Conservation (phyloP, 2,888 invertebrate genomes). For the Melipona bicolor region DNA sequence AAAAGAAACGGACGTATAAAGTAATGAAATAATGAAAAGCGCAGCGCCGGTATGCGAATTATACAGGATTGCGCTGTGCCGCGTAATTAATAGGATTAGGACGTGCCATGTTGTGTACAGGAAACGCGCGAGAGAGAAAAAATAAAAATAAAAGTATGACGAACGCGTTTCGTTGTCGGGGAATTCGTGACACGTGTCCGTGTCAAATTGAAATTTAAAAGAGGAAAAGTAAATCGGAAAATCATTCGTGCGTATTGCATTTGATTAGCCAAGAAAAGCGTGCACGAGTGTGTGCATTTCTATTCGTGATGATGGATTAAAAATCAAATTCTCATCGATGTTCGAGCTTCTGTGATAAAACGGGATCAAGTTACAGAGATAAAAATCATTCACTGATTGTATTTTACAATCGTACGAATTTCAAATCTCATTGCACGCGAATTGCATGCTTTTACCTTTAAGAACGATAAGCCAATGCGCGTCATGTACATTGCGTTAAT, state of each 20-base stretch:
- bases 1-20: background rate
- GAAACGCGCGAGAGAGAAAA: slow-evolving; percentile 36
- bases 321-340: slow-evolving; percentile 20
- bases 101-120: slow-evolving; percentile 84
- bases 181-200: slow-evolving; percentile 7
- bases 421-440: slow-evolving; percentile 53
- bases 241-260: slow-evolving; percentile 36
- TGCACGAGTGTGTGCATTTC: slow-evolving; percentile 37
- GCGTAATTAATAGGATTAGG: slow-evolving; percentile 78
- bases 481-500: slow-evolving; percentile 79
- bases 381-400: slow-evolving; percentile 23
- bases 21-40: slow-evolving; percentile 11
- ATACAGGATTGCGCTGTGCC: slow-evolving; percentile 30
- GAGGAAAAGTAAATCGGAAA: slow-evolving; percentile 1
- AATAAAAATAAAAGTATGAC: background rate
- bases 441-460: slow-evolving; percentile 51
- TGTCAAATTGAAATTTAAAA: slow-evolving; percentile 6
- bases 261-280: slow-evolving; percentile 18
- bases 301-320: slow-evolving; percentile 15
- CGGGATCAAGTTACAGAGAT: slow-evolving; percentile 6
- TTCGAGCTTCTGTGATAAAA: slow-evolving; percentile 52
- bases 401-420: slow-evolving; percentile 33
- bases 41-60: slow-evolving; percentile 40
- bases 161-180: slow-evolving; percentile 5
- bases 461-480: slow-evolving; percentile 70